These are phyloP conservation scores for Hyppa rectilinea DNA, from an alignment of 2,888 invertebrate genomes.

Conservation along the genomic window DNA sequence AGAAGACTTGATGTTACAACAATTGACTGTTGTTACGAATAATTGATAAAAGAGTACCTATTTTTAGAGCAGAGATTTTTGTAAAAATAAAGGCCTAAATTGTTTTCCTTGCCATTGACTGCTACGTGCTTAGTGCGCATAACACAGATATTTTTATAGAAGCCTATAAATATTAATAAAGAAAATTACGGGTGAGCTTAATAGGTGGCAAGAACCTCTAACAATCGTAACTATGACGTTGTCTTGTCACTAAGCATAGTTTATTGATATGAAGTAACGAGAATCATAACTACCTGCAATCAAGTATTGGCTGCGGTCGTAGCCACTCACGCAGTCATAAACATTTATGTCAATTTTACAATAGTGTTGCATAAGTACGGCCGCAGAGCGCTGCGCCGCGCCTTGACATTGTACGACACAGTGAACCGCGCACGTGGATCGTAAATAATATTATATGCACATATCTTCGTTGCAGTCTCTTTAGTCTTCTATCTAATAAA, in stretches of 20 bases:
- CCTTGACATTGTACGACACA: slow-evolving; percentile 89
- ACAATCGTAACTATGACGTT: not conserved
- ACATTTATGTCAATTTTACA: slow-evolving; percentile 87
- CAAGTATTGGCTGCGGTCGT: slow-evolving; percentile 64
- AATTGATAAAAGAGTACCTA: too few relatives aligned
- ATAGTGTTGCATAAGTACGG: slow-evolving; percentile 84
- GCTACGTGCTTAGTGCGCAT: not conserved
- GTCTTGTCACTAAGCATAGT: slow-evolving; percentile 12
- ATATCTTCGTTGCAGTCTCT: slow-evolving; percentile 62
- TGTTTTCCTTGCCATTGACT: not conserved
- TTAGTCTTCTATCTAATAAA: slow-evolving; percentile 44
- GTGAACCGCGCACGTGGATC: slow-evolving; percentile 87
- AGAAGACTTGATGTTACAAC: not conserved
- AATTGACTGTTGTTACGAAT: not conserved
- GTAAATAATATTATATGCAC: slow-evolving; percentile 80
- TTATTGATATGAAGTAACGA: slow-evolving; percentile 46
- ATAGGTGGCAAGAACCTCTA: not conserved
- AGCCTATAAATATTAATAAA: not conserved
- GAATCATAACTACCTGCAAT: slow-evolving; percentile 61
- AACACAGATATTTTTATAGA: not conserved
- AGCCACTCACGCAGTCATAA: slow-evolving; percentile 75
- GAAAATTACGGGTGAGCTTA: not conserved
- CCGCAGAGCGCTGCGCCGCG: slow-evolving; percentile 73
- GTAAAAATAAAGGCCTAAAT: not conserved
- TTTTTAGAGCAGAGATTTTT: not conserved